phyloP scores from a whole-genome alignment of 1,140 invertebrate species.

The Aphelenchoides fujianensis region DNA sequence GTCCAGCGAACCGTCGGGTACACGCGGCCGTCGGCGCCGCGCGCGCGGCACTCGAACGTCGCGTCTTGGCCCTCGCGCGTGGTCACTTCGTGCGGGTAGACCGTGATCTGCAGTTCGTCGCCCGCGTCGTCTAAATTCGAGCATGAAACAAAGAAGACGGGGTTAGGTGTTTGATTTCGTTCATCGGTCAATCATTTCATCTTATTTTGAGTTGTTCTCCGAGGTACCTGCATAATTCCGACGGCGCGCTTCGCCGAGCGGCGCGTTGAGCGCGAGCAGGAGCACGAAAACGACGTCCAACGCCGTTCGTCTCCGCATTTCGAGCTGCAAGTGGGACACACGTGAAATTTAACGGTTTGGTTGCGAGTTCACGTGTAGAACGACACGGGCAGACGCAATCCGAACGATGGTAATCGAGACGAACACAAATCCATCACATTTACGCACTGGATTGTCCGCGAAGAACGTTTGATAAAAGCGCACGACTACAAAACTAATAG shows the following conservation, averaged over 20 bases:
- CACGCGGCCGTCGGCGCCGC: slow-evolving; percentile 48
- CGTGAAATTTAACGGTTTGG: too few species aligned
- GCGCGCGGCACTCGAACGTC: slow-evolving; percentile 57
- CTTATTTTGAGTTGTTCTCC: too few species aligned
- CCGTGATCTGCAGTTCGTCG: slow-evolving; percentile 59
- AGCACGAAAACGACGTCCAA: slow-evolving; percentile 13
- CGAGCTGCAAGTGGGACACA: not conserved
- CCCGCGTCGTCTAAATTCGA: not conserved
- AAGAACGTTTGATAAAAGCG: too few species aligned
- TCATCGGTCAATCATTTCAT: too few species aligned
- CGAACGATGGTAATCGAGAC: too few species aligned
- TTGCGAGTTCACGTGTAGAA: too few species aligned
- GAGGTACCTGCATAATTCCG: slow-evolving; percentile 6
- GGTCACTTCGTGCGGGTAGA: slow-evolving; percentile 56
- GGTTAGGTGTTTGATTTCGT: too few species aligned
- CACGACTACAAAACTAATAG: too few species aligned
- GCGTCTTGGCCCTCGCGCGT: slow-evolving; percentile 59
- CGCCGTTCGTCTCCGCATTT: slow-evolving; percentile 15
- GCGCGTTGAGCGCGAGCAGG: not conserved
- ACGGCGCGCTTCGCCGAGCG: slow-evolving; percentile 3
- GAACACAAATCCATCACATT: too few species aligned
- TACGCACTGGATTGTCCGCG: too few species aligned
- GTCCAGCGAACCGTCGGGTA: slow-evolving; percentile 58
- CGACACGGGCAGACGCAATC: too few species aligned
- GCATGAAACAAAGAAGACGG: too few species aligned